These are phyloP conservation scores for Benitochromis conjunctus DNA, from an alignment of 2,113 vertebrate genomes.

Conservation along the genomic window DNA sequence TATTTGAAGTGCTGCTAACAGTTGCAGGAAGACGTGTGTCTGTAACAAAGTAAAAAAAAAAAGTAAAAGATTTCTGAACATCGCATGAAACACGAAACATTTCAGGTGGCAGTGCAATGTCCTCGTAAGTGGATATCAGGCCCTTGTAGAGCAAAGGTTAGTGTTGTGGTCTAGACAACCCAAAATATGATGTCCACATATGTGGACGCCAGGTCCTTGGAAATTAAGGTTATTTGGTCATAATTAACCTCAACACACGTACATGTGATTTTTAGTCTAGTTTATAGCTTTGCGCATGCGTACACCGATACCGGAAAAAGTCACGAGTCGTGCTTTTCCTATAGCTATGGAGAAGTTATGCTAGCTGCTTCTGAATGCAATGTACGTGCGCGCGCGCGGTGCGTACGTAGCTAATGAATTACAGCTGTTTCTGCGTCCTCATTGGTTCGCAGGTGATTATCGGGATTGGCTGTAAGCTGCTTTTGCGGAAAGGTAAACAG, in stretches of 20 bases:
- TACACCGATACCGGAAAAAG: not conserved
- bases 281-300: constrained; percentile 13
- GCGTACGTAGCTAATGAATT: constrained; percentile 23
- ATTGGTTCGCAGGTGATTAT: constrained; percentile 48
- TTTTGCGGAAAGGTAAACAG: constrained; percentile 19
- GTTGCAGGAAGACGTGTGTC: too few relatives aligned
- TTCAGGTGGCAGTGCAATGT: too few relatives aligned
- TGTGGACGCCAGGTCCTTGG: too few relatives aligned
- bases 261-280: not conserved
- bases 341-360: not conserved
- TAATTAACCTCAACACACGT: not conserved
- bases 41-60: too few relatives aligned
- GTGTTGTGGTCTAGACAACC: too few relatives aligned
- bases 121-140: too few relatives aligned
- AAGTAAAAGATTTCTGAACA: too few relatives aligned
- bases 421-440: not conserved
- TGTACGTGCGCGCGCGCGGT: rapidly evolving
- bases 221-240: not conserved
- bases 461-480: constrained; percentile 38
- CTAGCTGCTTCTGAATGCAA: not conserved
- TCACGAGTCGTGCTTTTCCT: not conserved
- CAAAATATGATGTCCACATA: too few relatives aligned
- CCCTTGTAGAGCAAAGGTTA: too few relatives aligned
- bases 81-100: too few relatives aligned
- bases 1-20: too few relatives aligned